Evolutionary conservation across 2,888 invertebrate species (phyloP).

Genomic region (Junonia oenone): DNA sequence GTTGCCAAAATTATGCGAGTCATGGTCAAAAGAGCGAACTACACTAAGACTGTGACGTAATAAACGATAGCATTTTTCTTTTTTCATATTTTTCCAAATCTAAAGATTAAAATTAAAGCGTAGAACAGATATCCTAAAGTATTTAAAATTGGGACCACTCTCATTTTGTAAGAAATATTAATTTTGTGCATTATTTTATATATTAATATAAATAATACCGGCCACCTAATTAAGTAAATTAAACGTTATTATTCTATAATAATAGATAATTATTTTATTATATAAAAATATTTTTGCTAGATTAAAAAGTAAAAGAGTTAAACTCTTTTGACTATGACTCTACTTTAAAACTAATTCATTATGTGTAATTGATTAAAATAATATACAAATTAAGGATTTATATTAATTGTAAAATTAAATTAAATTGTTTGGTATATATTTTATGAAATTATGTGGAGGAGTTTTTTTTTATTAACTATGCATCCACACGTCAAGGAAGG

Average conservation of each 20-base stretch:
- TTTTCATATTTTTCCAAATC: background rate
- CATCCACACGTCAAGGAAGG: background rate
- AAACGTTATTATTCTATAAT: background rate
- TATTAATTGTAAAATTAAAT: background rate
- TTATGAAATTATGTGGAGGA: background rate
- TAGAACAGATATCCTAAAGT: background rate
- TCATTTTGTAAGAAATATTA: background rate
- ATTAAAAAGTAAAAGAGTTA: slow-evolving; percentile 1
- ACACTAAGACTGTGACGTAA: background rate
- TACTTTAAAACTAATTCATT: slow-evolving; percentile 31
- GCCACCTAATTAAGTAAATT: background rate
- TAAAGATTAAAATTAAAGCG: background rate
- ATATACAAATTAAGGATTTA: slow-evolving; percentile 15
- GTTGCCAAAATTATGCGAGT: slow-evolving; percentile 43
- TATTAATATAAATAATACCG: background rate
- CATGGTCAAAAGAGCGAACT: slow-evolving; percentile 25
- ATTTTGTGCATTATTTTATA: background rate
- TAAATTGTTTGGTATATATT: background rate
- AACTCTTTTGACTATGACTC: slow-evolving; percentile 38
- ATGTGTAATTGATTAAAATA: background rate
- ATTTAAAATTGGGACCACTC: slow-evolving; percentile 4
- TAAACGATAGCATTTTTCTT: background rate
- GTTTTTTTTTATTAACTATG: background rate
- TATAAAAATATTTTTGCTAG: background rate
- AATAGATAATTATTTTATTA: slow-evolving; percentile 1